These are phyloP conservation scores for Tympanuchus pallidicinctus DNA, from an alignment of 2,113 vertebrate genomes.

Conservation along the genomic window DNA sequence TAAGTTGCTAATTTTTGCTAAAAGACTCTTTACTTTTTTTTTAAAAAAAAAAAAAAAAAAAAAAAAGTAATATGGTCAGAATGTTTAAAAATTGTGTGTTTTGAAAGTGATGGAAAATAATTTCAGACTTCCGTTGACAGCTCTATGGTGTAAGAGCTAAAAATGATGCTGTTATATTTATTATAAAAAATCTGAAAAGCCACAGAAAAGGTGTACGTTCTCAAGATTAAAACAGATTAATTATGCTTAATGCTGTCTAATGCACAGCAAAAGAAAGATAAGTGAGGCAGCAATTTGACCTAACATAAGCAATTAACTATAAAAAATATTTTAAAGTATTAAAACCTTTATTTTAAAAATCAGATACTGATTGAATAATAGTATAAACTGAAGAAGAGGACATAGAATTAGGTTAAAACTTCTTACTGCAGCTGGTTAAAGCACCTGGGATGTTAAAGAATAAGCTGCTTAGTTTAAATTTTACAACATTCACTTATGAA, in stretches of 20 bases:
- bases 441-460: conserved; percentile 74
- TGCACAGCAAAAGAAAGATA: neutral
- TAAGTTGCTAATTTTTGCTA: neutral
- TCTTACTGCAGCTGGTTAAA: conserved; percentile 72
- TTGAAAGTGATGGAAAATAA: neutral
- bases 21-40: neutral
- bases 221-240: neutral
- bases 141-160: neutral
- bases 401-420: conserved; percentile 48
- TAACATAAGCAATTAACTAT: conserved; percentile 43
- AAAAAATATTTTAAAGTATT: conserved; percentile 60
- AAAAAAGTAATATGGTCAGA: neutral
- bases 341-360: conserved; percentile 29
- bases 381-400: conserved; percentile 56
- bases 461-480: conserved; percentile 75
- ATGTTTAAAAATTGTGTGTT: neutral
- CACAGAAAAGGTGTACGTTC: neutral
- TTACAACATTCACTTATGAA: conserved; percentile 73
- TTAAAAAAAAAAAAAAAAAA: neutral
- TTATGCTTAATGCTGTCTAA: neutral
- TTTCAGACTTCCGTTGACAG: neutral
- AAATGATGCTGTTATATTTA: neutral
- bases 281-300: conserved; percentile 23
- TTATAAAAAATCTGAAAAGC: neutral
- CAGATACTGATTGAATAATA: conserved; percentile 24